Evolutionary conservation across 2,888 invertebrate genomes (phyloP), one percentile per base, ranked within the genome.

Genomic region (Nemotelus nigrinus): DNA sequence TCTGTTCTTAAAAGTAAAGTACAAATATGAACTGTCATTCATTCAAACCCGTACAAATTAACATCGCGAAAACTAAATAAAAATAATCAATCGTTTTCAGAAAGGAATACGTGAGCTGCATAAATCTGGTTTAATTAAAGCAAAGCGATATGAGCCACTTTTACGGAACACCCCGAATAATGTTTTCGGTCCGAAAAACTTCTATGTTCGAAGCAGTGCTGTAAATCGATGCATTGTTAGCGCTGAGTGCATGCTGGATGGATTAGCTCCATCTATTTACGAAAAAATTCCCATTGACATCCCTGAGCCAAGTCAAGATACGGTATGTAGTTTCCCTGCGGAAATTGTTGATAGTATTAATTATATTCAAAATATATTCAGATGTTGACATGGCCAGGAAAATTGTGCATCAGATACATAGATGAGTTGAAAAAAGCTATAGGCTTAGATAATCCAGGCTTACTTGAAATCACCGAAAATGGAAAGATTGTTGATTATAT

Each of bases 181-280:
- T 47, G n/a, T 10, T 39, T 58, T 25, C n/a, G 39, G n/a, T 58
- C n/a, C 58, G 25, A 39, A 58, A 10, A 50, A 68, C 25, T 25
- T 68, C 2, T 68, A 48, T 50, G 50, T 48, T 8, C 48, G 50
- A 6, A 68, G 67, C 25, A 68, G 67, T 25, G 50, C 39, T 3
- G 25, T 50, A 43, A 39, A 47, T 50, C 48, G 67, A n/a, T 68
- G 67, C 39, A 25, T 68, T 5, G 25, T 25, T 3, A 68, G 67
- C 39, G 67, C 48, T 5, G 67, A 68, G 8, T 5, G 25, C 7
- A 50, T 68, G n/a, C 50, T 68, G 50, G 50, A n/a, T 25, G 67
- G 50, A 48, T 68, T 68, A 5, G 39, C 50, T 47, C 67, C 67
- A 39, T 2, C 5, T 47, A 2, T 7, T 3, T 41, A n/a, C 7